Evolutionary conservation across 1,140 invertebrate genomes (phyloP), one percentile per base, ranked within the genome.

Genomic region (Rhynchophorus ferrugineus): DNA sequence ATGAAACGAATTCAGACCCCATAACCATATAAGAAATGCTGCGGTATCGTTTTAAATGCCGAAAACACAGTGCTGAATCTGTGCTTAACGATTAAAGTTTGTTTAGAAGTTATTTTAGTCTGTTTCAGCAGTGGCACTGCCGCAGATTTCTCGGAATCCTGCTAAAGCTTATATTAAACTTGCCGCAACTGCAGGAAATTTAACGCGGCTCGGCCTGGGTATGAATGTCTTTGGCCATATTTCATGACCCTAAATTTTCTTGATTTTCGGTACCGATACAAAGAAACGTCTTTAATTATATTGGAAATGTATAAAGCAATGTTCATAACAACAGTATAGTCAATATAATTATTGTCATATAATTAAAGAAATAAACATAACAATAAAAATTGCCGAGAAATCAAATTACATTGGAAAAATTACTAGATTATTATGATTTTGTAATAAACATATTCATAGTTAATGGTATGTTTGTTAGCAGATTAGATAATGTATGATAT

Each of bases 51-150:
- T 37, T 37, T 37, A 3, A 13, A 9, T 16, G 13, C 11, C 7
- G 17, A 37, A 37, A 37, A 37, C 11, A 37, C 35, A 6, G 35
- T 6, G 6, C 13, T n/a, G 11, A 16, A 7, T 37, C 5, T 37
- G 2, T 13, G 35, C 17, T 37, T 13, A n/a, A 37, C 13, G 35
- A 37, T 37, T 37, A 37, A 37, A 37, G 13, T 37, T 37, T 37
- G 35, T n/a, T n/a, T n/a, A n/a, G 17, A 37, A 37, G 35, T 37
- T 37, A 37, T 37, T 37, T 37, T 13, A n/a, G 35, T 37, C 17
- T 6, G 35, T 37, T 37, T 37, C 35, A 16, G 17, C 35, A 37
- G 14, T n/a, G n/a, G 35, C 35, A 6, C 5, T 37, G 35, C 35
- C 2, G 35, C 35, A 37, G 35, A 37, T 37, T 37, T 37, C 35